Evolutionary conservation across 2,797 vertebrate genomes (phyloP).

Genomic region (Mallotus villosus): DNA sequence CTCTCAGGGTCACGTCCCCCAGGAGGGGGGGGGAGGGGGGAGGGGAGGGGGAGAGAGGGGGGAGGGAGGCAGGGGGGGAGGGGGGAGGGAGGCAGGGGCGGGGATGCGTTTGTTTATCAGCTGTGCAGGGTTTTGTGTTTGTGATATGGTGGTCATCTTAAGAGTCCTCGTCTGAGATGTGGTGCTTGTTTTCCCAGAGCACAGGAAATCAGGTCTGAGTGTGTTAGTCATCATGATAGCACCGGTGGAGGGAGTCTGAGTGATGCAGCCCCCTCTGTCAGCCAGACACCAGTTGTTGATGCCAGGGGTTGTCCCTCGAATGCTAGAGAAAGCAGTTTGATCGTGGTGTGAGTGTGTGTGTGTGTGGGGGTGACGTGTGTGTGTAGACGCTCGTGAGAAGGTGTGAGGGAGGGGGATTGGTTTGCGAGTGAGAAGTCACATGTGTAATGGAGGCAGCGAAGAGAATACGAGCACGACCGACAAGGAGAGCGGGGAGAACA

Average conservation of each 20-base stretch:
- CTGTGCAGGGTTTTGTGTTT: constrained; percentile 22
- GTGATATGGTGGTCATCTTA: constrained; percentile 31
- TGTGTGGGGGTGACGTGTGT: constrained; percentile 35
- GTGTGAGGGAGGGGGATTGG: constrained; percentile 62
- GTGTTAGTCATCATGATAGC: neutral
- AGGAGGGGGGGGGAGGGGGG: constrained; percentile 21
- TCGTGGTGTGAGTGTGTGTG: constrained; percentile 31
- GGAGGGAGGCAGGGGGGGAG: constrained; percentile 26
- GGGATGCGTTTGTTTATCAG: constrained; percentile 44
- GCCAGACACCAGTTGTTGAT: constrained; percentile 22
- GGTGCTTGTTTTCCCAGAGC: neutral
- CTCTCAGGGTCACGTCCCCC: constrained; percentile 27
- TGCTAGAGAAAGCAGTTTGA: constrained; percentile 1
- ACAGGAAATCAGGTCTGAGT: constrained; percentile 18
- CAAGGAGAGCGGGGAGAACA: too few species aligned
- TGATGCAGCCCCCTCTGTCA: constrained; percentile 18
- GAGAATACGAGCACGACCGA: too few species aligned
- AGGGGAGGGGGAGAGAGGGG: constrained; percentile 31
- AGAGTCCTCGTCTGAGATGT: neutral
- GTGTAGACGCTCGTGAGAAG: neutral
- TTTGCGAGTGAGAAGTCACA: too few species aligned
- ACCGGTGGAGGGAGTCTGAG: neutral
- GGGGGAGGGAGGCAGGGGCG: constrained; percentile 31
- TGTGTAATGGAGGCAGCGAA: too few species aligned
- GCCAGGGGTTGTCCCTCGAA: too few species aligned